These are phyloP conservation scores for Pseudochaenichthys georgianus DNA, from an alignment of 2,797 vertebrate species.

Conservation along the genomic window DNA sequence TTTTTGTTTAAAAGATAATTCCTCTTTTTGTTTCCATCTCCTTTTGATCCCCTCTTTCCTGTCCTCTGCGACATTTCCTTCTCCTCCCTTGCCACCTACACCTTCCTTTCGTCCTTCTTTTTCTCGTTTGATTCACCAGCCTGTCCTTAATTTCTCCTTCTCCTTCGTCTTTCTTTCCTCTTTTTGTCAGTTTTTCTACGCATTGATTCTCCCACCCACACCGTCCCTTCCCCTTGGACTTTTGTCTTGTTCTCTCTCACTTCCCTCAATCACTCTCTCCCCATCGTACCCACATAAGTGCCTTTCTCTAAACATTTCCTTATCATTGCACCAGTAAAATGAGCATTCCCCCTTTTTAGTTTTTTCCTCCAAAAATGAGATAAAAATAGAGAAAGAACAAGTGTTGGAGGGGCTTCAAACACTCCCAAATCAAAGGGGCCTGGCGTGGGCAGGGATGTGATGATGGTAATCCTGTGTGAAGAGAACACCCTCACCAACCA, in stretches of 20 bases:
- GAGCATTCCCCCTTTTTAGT: constrained; percentile 9
- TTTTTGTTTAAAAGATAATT: not conserved
- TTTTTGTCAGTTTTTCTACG: not conserved
- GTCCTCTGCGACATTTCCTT: not conserved
- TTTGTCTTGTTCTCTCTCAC: constrained; percentile 7
- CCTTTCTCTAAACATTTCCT: constrained; percentile 36
- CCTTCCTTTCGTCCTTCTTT: not conserved
- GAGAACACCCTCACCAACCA: constrained; percentile 54
- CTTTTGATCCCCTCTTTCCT: not conserved
- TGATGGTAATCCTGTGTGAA: constrained; percentile 71
- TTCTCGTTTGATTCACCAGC: not conserved
- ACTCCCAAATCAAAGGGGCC: constrained; percentile 55
- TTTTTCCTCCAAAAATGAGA: constrained; percentile 27
- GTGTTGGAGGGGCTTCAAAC: constrained; percentile 61
- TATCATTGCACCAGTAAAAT: constrained; percentile 40
- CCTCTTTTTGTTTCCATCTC: not conserved
- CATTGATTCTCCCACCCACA: not conserved
- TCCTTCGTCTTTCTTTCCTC: not conserved
- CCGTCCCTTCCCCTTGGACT: not conserved
- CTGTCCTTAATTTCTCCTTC: not conserved
- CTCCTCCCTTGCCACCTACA: not conserved
- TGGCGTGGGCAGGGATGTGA: constrained; percentile 54
- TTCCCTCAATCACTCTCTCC: not conserved
- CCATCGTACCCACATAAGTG: not conserved
- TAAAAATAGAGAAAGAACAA: constrained; percentile 12